Evolutionary conservation across 2,113 vertebrate species (phyloP).

Genomic region (Vulpes vulpes): DNA sequence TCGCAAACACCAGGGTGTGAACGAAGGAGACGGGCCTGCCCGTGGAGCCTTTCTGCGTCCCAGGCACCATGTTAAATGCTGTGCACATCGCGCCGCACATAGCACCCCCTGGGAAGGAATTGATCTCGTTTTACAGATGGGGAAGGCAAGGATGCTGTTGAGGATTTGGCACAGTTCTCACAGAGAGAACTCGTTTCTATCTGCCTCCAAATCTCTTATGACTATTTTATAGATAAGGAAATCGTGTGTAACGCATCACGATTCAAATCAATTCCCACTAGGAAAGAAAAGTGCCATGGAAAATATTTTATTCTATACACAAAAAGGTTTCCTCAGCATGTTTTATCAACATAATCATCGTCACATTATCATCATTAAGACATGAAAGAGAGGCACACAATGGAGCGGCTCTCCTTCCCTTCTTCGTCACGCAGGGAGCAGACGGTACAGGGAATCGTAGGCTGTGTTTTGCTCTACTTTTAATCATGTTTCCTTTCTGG

Average conservation of each 20-base stretch:
- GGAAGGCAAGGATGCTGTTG: no score
- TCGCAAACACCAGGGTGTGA: fast-evolving
- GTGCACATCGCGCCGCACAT: fast-evolving
- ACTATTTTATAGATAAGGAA: constrained; percentile 7
- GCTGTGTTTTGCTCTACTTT: neutral
- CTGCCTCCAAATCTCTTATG: neutral
- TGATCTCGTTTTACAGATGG: neutral
- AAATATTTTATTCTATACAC: constrained; percentile 60
- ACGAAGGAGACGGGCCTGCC: fast-evolving
- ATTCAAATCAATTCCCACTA: constrained; percentile 28
- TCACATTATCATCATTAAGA: constrained; percentile 62
- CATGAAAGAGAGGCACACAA: neutral
- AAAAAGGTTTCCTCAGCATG: constrained; percentile 50
- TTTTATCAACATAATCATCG: constrained; percentile 72
- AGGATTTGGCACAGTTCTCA: neutral
- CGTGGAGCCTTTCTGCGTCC: neutral
- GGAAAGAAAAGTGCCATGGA: constrained; percentile 21
- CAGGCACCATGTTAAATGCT: neutral
- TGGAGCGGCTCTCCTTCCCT: neutral
- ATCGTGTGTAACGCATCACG: neutral
- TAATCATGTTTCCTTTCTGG: neutral
- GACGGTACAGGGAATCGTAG: neutral
- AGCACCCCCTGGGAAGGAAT: fast-evolving
- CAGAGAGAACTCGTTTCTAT: neutral
- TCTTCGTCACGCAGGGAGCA: neutral